Evolutionary conservation across 2,888 invertebrate genomes (phyloP).

Genomic region (Mythimna ferrago): DNA sequence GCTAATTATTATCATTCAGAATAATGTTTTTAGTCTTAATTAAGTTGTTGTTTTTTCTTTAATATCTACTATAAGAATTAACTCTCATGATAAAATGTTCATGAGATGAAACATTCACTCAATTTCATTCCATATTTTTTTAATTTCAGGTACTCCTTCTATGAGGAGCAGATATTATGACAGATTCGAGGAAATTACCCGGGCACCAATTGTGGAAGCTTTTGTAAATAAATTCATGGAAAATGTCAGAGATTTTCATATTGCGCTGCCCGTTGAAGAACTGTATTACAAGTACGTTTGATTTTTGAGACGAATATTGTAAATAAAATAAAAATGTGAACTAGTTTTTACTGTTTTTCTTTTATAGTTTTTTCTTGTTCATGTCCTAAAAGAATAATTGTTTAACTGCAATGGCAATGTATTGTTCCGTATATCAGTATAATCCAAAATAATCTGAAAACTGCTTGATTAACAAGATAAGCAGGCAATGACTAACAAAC

Average conservation of each 20-base stretch:
- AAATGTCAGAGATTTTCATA: slow-evolving; percentile 33
- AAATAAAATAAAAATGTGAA: slow-evolving; percentile 14
- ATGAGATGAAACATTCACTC: no score
- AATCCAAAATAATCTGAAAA: background rate
- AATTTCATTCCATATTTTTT: background rate
- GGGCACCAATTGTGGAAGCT: slow-evolving; percentile 32
- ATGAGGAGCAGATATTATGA: slow-evolving; percentile 34
- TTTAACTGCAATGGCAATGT: background rate
- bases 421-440: background rate
- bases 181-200: slow-evolving; percentile 44
- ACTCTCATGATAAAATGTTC: background rate
- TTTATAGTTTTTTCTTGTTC: no score
- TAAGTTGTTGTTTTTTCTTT: no score
- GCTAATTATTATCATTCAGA: background rate
- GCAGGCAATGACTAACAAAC: no score
- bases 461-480: background rate
- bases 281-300: slow-evolving; percentile 45
- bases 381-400: background rate
- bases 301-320: background rate
- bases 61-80: background rate
- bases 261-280: slow-evolving; percentile 36
- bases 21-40: background rate
- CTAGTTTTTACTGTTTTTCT: no score
- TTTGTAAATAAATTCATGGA: slow-evolving; percentile 40
- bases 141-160: slow-evolving; percentile 27